Conservation (phyloP, 2,888 invertebrate species). For the Cheilosia variabilis region DNA sequence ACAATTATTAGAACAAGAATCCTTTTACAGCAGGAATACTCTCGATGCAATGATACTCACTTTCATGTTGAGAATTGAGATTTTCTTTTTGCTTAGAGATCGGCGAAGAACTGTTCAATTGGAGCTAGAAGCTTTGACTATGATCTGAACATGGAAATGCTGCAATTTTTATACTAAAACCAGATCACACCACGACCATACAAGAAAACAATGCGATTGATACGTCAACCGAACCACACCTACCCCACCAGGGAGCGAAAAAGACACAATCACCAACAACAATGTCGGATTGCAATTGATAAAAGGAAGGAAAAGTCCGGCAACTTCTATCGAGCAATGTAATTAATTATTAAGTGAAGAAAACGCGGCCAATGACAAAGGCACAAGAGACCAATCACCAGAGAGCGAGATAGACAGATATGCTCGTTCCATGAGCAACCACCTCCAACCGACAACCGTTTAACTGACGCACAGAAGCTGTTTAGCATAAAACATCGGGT, state of each 20-base stretch:
- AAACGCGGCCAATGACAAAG: conserved; percentile 36
- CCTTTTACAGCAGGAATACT: neutral
- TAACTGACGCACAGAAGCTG: conserved; percentile 38
- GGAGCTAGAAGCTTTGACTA: conserved; percentile 72
- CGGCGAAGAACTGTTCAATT: conserved; percentile 75
- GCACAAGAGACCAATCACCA: conserved; percentile 13
- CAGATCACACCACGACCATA: conserved; percentile 30
- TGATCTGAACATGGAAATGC: conserved; percentile 54
- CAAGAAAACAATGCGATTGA: conserved; percentile 55
- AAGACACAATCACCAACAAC: conserved; percentile 51
- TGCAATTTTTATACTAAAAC: conserved; percentile 70
- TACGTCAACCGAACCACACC: conserved; percentile 59
- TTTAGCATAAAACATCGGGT: conserved; percentile 58
- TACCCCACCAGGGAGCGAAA: conserved; percentile 32
- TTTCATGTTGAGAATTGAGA: conserved; percentile 69
- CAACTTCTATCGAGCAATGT: conserved; percentile 48
- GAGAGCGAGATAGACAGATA: neutral
- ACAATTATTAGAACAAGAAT: neutral
- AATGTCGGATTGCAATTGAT: conserved; percentile 24
- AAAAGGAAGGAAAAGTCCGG: conserved; percentile 39
- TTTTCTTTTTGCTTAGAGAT: conserved; percentile 69
- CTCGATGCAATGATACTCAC: conserved; percentile 38
- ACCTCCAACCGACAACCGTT: conserved; percentile 12
- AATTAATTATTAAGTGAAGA: conserved; percentile 16
- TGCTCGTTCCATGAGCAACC: neutral